Conservation (phyloP, 2,113 vertebrate genomes). For the Ceyx cyanopectus region DNA sequence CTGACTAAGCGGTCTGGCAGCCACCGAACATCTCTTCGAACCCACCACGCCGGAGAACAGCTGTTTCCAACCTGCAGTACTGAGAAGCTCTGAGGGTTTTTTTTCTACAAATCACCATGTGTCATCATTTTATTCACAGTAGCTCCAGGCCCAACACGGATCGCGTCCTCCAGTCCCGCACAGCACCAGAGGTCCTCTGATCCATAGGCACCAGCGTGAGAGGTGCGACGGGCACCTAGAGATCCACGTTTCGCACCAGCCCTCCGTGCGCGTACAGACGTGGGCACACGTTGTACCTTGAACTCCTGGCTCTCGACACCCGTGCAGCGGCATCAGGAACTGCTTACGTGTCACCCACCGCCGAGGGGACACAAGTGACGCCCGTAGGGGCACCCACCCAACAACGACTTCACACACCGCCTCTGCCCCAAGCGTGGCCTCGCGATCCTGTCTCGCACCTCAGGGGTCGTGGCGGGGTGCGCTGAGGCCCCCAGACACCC, state of each 20-base stretch:
- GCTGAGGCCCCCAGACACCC: neutral
- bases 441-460: neutral
- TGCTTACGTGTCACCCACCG: neutral
- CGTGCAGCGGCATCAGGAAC: neutral
- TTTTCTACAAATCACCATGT: accelerated
- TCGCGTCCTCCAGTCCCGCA: neutral
- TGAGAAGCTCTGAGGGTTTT: neutral
- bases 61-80: neutral
- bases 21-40: neutral
- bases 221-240: neutral
- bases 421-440: neutral
- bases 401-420: neutral
- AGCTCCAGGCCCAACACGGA: accelerated
- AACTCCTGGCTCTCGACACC: neutral
- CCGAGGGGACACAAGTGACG: neutral
- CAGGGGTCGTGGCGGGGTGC: neutral
- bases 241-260: neutral
- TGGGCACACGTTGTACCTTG: accelerated
- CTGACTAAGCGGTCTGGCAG: neutral
- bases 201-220: neutral
- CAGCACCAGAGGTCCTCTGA: neutral
- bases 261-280: no score
- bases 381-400: neutral
- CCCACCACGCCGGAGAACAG: neutral
- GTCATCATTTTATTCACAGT: accelerated